Percentiles rank a stretch among this genome's conserved stretches.
phyloP scores from a whole-genome alignment of 2,113 vertebrate genomes.

The Drymodes brunneopygia region DNA sequence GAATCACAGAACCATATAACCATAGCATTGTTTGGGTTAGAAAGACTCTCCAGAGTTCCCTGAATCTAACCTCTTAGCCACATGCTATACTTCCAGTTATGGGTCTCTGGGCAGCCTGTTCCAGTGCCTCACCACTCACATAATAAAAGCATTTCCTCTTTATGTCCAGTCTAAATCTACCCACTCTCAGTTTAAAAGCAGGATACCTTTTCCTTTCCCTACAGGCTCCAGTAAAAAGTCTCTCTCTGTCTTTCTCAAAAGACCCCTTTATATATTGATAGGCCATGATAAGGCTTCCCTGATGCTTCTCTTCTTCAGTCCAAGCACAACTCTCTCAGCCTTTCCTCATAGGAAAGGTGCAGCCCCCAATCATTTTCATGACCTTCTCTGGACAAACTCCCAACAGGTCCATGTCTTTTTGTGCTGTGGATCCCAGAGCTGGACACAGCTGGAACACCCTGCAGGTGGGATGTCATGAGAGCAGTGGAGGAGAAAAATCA shows the following conservation, averaged over 20 bases:
- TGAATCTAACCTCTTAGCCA: neutral
- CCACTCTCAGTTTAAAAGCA: neutral
- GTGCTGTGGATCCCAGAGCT: neutral
- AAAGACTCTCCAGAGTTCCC: neutral
- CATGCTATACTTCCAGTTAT: neutral
- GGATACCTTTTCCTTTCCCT: neutral
- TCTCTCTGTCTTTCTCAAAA: neutral
- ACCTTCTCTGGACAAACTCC: neutral
- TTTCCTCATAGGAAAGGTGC: neutral
- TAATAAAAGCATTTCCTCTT: neutral
- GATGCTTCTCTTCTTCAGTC: neutral
- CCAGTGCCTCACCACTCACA: neutral
- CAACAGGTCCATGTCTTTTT: neutral
- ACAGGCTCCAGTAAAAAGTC: neutral
- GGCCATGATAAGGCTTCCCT: neutral
- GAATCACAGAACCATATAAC: neutral
- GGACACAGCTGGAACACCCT: neutral
- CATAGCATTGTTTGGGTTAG: neutral
- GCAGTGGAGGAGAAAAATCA: neutral
- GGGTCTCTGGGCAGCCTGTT: neutral
- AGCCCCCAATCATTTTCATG: neutral
- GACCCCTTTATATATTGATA: neutral
- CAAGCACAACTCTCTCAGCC: neutral
- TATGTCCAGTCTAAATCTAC: neutral
- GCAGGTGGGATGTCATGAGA: neutral